Evolutionary conservation across 1,140 invertebrate genomes (phyloP), one percentile per base, ranked within the genome.

Genomic region (Drosophila punjabiensis): DNA sequence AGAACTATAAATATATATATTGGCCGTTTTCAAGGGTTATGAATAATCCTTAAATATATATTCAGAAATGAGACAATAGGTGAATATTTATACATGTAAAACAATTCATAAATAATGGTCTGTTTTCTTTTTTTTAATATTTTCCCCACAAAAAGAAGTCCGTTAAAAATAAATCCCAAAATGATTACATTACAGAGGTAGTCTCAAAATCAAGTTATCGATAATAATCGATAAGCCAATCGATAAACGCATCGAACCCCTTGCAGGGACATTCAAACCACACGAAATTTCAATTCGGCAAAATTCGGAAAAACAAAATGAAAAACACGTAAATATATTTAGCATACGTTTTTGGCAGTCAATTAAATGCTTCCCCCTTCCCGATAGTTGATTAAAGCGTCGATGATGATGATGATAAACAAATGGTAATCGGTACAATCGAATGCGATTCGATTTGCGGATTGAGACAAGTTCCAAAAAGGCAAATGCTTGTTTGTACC

Each of bases 281-380:
- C 8, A 28, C 56, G 18, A 9, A 9, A 10, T 28, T 50, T 55
- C 24, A 55, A 35, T 77, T 77, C 64, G 65, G 58, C 67, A 77
- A 61, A 61, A 18, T 37, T n/a, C n/a, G n/a, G 7, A n/a, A 39
- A 16, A 48, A 7, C 5, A 16, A 48, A 28, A 24, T 48, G 3
- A 35, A 64, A 20, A 33, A 33, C 47, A 65, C 55, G 28, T 33
- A 58, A 62, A 52, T 50, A 52, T 41, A 52, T 41, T 73, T 64
- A 65, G 76, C 50, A 24, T 73, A 79, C 58, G 37, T 73, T 79
- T 71, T 71, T 79, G 77, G 76, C 77, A 79, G 77, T 80, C 77
- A 80, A 80, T 80, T 80, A 80, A 74, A 66, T 74, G 77, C 77
- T 79, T 58, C 35, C 64, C 64, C 45, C 41, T 71, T 63, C 35